Conservation (phyloP, 1,140 invertebrate species). For the Drosophila cardini region DNA sequence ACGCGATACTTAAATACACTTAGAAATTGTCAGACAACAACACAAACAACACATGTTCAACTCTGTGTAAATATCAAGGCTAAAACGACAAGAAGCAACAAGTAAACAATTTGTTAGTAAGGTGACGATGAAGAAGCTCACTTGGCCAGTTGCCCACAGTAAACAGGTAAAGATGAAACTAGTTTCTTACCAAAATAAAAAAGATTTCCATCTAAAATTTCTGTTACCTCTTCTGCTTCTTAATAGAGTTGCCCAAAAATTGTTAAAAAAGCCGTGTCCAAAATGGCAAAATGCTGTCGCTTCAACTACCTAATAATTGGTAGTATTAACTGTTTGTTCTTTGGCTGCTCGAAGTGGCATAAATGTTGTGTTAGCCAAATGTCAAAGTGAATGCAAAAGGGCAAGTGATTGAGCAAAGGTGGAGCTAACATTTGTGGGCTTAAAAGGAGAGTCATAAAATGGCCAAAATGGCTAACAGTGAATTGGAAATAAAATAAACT, state of each 20-base stretch:
- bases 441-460: conserved; percentile 4
- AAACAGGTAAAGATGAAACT: conserved; percentile 35
- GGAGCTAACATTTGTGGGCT: not conserved
- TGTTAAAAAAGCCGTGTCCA: conserved; percentile 58
- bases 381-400: conserved; percentile 58
- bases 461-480: not conserved
- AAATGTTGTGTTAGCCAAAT: conserved; percentile 46
- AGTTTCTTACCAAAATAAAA: conserved; percentile 60
- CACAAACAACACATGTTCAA: conserved; percentile 16
- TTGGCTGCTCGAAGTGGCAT: conserved; percentile 58
- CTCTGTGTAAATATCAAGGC: conserved; percentile 75
- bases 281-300: conserved; percentile 54
- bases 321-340: conserved; percentile 32
- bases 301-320: conserved; percentile 59
- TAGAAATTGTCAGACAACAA: conserved; percentile 42
- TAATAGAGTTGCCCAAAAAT: conserved; percentile 74
- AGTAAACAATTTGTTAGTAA: conserved; percentile 69
- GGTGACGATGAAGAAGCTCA: conserved; percentile 59
- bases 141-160: conserved; percentile 2
- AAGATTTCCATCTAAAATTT: conserved; percentile 47
- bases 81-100: conserved; percentile 7
- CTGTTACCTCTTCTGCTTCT: conserved; percentile 58
- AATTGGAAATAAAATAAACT: not conserved
- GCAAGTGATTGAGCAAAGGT: conserved; percentile 29
- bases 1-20: conserved; percentile 48